Evolutionary conservation across 2,797 vertebrate genomes (phyloP).

Genomic region (Ibycter americanus): DNA sequence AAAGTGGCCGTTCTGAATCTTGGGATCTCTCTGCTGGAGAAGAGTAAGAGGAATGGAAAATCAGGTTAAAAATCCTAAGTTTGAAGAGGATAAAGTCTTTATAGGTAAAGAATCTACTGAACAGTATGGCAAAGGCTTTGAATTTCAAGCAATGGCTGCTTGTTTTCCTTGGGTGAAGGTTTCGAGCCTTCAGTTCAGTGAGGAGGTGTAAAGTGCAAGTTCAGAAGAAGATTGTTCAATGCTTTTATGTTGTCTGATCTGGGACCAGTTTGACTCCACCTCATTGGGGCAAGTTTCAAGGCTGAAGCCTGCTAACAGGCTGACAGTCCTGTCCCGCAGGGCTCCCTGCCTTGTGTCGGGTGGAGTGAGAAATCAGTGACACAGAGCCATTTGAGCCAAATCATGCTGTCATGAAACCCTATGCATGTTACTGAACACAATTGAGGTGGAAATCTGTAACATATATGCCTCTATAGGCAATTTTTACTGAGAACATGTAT

Average conservation of each 20-base stretch:
- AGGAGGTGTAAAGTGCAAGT: background rate
- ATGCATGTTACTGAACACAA: background rate
- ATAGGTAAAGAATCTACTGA: background rate
- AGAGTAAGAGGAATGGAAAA: background rate
- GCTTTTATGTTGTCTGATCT: background rate
- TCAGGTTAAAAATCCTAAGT: background rate
- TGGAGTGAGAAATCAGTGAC: background rate
- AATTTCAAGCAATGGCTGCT: background rate
- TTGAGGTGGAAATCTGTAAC: background rate
- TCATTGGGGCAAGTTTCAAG: background rate
- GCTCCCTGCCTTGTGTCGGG: background rate
- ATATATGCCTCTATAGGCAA: background rate
- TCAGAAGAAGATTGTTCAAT: background rate
- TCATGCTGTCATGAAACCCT: background rate
- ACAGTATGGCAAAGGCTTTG: background rate
- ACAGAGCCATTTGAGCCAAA: background rate
- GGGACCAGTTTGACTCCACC: background rate
- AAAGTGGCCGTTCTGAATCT: background rate
- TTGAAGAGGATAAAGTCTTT: background rate
- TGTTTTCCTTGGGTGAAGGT: background rate
- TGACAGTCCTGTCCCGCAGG: background rate
- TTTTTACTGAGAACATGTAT: background rate
- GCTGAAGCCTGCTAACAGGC: background rate
- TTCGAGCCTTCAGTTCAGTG: background rate
- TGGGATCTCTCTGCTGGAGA: background rate